These are phyloP conservation scores for Petrophora chlorosata DNA, from an alignment of 2,888 invertebrate species.

Conservation along the genomic window DNA sequence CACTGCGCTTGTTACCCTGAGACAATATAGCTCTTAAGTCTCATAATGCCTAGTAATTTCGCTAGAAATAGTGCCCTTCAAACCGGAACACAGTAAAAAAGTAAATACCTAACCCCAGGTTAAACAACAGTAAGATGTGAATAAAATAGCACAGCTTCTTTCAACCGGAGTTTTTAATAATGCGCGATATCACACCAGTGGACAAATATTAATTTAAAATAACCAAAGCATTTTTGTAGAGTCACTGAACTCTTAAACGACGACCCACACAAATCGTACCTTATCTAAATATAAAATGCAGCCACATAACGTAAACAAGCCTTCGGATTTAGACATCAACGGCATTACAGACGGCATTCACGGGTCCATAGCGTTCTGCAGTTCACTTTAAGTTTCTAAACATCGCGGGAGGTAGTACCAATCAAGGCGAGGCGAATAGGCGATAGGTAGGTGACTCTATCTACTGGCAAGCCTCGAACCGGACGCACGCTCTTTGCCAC, in stretches of 20 bases:
- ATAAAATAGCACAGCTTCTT: no score
- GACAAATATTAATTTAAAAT: not conserved
- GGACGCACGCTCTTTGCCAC: conserved; percentile 65
- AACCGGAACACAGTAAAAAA: no score
- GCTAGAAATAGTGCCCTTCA: no score
- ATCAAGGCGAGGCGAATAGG: conserved; percentile 63
- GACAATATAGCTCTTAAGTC: no score
- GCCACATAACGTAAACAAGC: conserved; percentile 28
- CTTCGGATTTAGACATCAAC: conserved; percentile 66
- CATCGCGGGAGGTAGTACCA: conserved; percentile 58
- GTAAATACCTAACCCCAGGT: no score
- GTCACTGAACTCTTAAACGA: conserved; percentile 25
- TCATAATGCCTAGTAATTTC: no score
- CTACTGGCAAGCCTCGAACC: conserved; percentile 61
- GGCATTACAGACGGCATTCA: no score
- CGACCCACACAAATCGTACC: conserved; percentile 33
- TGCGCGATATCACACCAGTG: no score
- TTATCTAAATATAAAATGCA: conserved; percentile 33
- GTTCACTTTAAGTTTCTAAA: conserved; percentile 69
- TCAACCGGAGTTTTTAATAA: no score
- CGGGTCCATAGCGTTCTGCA: conserved; percentile 57
- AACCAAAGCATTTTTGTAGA: conserved; percentile 1
- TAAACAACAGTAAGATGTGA: no score
- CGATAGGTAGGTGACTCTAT: conserved; percentile 68
- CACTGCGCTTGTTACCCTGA: no score